Evolutionary conservation across 2,113 vertebrate species (phyloP).

Genomic region (Vireo altiloquus): DNA sequence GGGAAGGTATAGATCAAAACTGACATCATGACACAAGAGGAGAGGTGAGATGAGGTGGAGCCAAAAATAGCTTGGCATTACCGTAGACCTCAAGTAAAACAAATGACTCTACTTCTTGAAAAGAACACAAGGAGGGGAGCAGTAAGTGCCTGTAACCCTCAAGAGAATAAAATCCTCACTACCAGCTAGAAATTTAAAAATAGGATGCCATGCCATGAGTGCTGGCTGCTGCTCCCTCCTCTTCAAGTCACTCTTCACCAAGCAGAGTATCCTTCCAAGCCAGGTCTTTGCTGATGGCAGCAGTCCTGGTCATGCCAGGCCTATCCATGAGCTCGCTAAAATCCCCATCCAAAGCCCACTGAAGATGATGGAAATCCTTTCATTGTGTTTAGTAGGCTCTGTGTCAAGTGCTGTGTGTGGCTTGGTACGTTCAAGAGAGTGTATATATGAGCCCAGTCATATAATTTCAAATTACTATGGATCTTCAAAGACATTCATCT

Average conservation of each 20-base stretch:
- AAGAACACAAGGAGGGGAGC: background rate
- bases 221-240: background rate
- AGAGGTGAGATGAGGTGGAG: constrained; percentile 44
- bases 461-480: background rate
- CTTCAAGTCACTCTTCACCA: background rate
- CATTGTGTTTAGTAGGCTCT: background rate
- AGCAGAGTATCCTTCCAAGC: background rate
- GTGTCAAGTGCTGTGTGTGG: background rate
- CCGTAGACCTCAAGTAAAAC: background rate
- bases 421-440: background rate
- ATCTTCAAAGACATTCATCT: constrained; percentile 23
- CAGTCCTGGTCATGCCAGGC: background rate
- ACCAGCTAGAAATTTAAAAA: background rate
- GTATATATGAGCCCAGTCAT: background rate
- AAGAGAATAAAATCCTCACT: background rate
- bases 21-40: constrained; percentile 58
- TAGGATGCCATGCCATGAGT: background rate
- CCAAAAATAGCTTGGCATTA: constrained; percentile 37
- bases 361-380: background rate
- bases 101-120: background rate
- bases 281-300: background rate
- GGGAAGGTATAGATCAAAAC: constrained; percentile 71
- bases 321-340: background rate
- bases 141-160: background rate
- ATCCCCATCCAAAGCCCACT: background rate